Percentiles rank a stretch among this genome's conserved stretches.
Evolutionary conservation across 2,113 vertebrate genomes (phyloP).

Genomic region (Puntigrus tetrazona): DNA sequence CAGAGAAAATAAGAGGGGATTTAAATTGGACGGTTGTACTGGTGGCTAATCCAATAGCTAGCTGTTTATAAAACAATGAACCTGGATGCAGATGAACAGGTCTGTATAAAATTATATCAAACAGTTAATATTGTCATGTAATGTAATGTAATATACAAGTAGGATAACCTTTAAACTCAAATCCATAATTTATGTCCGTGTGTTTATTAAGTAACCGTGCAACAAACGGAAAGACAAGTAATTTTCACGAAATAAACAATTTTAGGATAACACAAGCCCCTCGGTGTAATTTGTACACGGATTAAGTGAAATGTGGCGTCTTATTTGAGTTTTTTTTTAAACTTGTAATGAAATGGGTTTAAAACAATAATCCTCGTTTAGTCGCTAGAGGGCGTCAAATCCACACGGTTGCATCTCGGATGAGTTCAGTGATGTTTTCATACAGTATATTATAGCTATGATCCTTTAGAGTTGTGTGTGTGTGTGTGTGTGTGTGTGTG

Average conservation of each 20-base stretch:
- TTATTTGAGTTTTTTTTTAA: background rate
- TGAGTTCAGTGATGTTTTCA: constrained; percentile 45
- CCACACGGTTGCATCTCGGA: background rate
- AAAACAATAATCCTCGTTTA: background rate
- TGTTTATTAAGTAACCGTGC: background rate
- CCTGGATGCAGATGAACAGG: background rate
- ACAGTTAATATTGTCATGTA: background rate
- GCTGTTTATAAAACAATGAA: background rate
- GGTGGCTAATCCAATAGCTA: background rate
- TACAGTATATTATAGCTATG: background rate
- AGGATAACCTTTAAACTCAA: background rate
- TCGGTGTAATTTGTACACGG: background rate
- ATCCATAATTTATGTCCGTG: too few species aligned
- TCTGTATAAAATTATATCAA: background rate
- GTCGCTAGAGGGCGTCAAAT: constrained; percentile 9
- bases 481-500: background rate
- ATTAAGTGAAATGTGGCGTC: background rate
- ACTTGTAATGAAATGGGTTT: background rate
- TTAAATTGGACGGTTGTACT: background rate
- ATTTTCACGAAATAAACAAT: background rate
- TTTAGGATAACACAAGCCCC: background rate
- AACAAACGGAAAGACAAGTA: background rate
- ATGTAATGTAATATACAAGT: background rate
- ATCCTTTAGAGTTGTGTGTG: background rate
- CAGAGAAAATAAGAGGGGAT: background rate